These are phyloP conservation scores for Chionodraco myersi DNA, from an alignment of 2,113 vertebrate genomes.

Conservation along the genomic window DNA sequence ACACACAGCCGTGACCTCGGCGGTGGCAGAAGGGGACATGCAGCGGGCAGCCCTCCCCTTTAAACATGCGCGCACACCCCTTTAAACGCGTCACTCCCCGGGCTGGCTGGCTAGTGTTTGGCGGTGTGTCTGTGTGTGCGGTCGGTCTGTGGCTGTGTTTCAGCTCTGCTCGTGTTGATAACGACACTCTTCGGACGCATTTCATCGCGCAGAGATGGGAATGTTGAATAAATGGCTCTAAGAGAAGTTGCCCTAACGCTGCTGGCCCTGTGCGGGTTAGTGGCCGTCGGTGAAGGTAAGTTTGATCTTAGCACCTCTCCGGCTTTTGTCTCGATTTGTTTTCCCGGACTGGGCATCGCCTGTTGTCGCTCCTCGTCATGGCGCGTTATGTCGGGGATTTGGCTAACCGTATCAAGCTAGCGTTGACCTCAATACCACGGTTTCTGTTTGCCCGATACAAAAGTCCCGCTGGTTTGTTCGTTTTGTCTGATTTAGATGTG, in stretches of 20 bases:
- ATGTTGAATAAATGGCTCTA: slow-evolving; percentile 80
- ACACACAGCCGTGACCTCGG: slow-evolving; percentile 44
- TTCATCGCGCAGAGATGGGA: slow-evolving; percentile 83
- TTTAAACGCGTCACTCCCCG: slow-evolving; percentile 79
- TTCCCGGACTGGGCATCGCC: slow-evolving; percentile 75
- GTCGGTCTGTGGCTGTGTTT: slow-evolving; percentile 79
- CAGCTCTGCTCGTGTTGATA: slow-evolving; percentile 74
- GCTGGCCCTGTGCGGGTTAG: slow-evolving; percentile 75
- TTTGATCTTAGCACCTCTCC: slow-evolving; percentile 57
- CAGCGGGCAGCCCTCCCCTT: slow-evolving; percentile 72
- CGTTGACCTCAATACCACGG: slow-evolving; percentile 47
- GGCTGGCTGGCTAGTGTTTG: slow-evolving; percentile 58
- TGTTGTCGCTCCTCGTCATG: slow-evolving; percentile 82
- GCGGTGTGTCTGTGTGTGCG: slow-evolving; percentile 70
- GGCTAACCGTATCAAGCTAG: slow-evolving; percentile 61
- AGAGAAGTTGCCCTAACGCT: slow-evolving; percentile 67
- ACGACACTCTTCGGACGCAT: slow-evolving; percentile 72
- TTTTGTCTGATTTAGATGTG: neutral
- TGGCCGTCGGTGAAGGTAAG: slow-evolving; percentile 80
- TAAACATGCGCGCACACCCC: slow-evolving; percentile 73
- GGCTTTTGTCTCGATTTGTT: slow-evolving; percentile 76
- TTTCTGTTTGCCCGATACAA: neutral
- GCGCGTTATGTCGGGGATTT: slow-evolving; percentile 74
- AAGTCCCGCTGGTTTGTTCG: neutral
- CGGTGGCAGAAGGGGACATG: slow-evolving; percentile 33